Base-by-base conservation (phyloP, 2,888 invertebrate species). In the Diaprepes abbreviatus region DNA sequence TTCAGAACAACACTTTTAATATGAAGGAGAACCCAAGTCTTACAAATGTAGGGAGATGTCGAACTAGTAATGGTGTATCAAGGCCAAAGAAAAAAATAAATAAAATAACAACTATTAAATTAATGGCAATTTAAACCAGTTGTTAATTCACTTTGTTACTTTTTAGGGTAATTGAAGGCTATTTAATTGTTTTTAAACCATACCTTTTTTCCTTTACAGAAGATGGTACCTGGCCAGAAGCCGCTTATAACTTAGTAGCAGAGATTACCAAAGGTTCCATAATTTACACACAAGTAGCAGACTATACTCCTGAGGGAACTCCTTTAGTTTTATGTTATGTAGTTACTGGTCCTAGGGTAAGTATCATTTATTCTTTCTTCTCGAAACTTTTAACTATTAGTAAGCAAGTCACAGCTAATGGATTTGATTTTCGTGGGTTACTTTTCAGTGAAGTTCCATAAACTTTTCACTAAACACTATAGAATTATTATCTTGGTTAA, bases 221-320 rank as follows among this genome's bases (percentile, higher is more conserved):
- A 79, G 79, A 80, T 54, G 78, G 80, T 5, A 59, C 74, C 76
- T 96, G 95, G 94, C 89, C 90, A 76, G 87, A 89, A 73, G 94
- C 94, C 80, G 93, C 96, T 59, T 89, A 89, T 66, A 88, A 90
- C 75, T 88, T 92, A 75, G 91, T 97, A 84, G 91, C 91, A 77
- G 90, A 92, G 66, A 86, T 96, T 79, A 94, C 94, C 74, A 91
- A 90, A 79, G 93, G 93, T 69, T 91, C 93, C 82, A 88, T 96
- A 79, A 88, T 95, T 79, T 95, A 94, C 86, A 96, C 96, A 67
- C 94, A 96, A 86, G 91, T 97, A 72, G 92, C 92, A 75, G 93
- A 92, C 77, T 94, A 94, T 82, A 91, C 92, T 76, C 91, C 92
- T 78, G 88, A 90, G 70, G 92, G 92, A 74, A 86, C 92, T 80